These are phyloP conservation scores for Poecilobothrus nobilitatus DNA, from an alignment of 2,888 invertebrate species.

Conservation along the genomic window DNA sequence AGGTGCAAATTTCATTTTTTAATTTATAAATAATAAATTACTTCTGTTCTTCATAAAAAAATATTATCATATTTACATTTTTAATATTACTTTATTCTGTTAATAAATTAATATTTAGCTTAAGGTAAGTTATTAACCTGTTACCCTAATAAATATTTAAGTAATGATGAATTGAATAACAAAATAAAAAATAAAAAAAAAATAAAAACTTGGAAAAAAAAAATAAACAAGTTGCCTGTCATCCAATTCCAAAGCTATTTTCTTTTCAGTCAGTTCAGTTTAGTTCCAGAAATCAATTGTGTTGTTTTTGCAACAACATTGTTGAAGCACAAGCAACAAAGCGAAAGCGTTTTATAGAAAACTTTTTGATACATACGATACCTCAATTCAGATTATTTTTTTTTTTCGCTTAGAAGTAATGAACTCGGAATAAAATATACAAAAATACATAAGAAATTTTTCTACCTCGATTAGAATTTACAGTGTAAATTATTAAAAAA, in stretches of 20 bases:
- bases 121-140: neutral
- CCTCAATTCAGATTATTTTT: neutral
- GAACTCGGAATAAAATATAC: neutral
- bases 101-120: no score
- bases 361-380: neutral
- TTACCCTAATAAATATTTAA: slow-evolving; percentile 1
- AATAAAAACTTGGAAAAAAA: no score
- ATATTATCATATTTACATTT: no score
- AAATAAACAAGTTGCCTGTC: slow-evolving; percentile 6
- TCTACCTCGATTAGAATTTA: neutral
- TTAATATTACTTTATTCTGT: no score
- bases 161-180: neutral
- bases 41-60: no score
- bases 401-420: neutral
- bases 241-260: slow-evolving; percentile 3
- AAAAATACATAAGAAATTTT: neutral
- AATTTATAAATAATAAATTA: no score
- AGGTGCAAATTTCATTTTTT: no score
- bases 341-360: neutral
- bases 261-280: neutral
- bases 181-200: no score
- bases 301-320: slow-evolving; percentile 6
- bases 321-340: neutral
- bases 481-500: neutral
- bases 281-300: neutral